Percentiles rank a stretch among this genome's conserved stretches.
Evolutionary conservation across 2,113 vertebrate species (phyloP).

Genomic region (Aldabrachelys gigantea): DNA sequence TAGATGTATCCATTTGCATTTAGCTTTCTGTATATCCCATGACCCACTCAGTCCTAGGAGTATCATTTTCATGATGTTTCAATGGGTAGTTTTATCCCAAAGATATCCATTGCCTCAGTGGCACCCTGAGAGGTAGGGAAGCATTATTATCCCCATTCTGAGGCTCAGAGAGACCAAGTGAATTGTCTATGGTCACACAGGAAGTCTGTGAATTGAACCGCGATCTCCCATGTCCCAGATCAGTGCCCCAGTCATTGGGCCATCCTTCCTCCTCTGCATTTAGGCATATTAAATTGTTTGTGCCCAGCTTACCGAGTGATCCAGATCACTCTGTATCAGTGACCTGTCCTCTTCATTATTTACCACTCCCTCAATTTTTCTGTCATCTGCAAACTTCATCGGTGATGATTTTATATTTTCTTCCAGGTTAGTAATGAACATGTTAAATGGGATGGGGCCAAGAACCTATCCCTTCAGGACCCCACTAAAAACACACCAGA

Average conservation of each 20-base stretch:
- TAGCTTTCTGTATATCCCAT: too few species aligned
- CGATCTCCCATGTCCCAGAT: neutral
- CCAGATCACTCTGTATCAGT: too few species aligned
- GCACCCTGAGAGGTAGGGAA: too few species aligned
- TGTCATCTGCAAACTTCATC: neutral
- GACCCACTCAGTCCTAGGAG: too few species aligned
- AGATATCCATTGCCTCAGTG: too few species aligned
- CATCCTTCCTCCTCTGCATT: neutral
- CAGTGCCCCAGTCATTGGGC: neutral
- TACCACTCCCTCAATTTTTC: neutral
- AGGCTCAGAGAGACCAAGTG: too few species aligned
- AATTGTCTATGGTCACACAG: too few species aligned
- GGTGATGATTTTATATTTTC: neutral
- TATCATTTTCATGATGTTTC: too few species aligned
- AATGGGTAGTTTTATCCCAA: too few species aligned
- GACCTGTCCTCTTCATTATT: neutral
- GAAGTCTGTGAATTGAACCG: neutral
- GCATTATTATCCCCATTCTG: too few species aligned
- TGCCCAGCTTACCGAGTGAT: neutral
- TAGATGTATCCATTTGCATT: too few species aligned
- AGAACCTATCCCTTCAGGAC: neutral
- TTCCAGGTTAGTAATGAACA: neutral
- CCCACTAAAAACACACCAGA: neutral
- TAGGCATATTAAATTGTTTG: neutral
- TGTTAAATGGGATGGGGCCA: neutral